Evolutionary conservation across 2,797 vertebrate genomes (phyloP).

Genomic region (Pitangus sulphuratus): DNA sequence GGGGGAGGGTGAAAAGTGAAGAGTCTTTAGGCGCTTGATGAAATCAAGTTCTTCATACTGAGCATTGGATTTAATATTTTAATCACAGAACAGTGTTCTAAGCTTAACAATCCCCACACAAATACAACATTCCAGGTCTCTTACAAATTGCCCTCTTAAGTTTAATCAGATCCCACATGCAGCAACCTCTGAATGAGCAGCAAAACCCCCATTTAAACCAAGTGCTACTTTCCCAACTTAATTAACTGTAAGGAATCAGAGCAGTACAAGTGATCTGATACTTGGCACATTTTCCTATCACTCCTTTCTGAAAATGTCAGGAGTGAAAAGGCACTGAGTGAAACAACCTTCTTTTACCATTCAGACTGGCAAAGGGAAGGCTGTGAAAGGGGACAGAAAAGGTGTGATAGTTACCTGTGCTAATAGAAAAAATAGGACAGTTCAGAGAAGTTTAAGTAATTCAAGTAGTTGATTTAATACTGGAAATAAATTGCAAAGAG

Average conservation of each 20-base stretch:
- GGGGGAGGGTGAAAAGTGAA: background rate
- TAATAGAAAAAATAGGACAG: background rate
- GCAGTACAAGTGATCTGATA: background rate
- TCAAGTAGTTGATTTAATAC: background rate
- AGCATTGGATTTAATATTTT: background rate
- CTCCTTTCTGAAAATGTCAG: background rate
- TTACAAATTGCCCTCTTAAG: background rate
- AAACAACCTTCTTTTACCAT: background rate
- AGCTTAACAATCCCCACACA: background rate
- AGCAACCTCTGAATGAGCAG: background rate
- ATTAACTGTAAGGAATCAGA: background rate
- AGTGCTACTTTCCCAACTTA: background rate
- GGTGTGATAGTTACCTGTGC: background rate
- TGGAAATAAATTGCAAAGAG: background rate
- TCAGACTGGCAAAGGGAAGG: background rate
- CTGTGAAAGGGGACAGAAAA: background rate
- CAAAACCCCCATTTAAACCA: background rate
- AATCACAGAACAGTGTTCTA: background rate
- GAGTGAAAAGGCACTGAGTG: background rate
- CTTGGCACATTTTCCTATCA: background rate
- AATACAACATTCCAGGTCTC: background rate
- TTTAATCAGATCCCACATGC: background rate
- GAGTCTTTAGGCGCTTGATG: background rate
- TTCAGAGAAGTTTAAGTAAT: background rate
- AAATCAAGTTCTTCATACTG: background rate